Evolutionary conservation across 2,113 vertebrate species (phyloP).

Genomic region (Todiramphus saurophagus): DNA sequence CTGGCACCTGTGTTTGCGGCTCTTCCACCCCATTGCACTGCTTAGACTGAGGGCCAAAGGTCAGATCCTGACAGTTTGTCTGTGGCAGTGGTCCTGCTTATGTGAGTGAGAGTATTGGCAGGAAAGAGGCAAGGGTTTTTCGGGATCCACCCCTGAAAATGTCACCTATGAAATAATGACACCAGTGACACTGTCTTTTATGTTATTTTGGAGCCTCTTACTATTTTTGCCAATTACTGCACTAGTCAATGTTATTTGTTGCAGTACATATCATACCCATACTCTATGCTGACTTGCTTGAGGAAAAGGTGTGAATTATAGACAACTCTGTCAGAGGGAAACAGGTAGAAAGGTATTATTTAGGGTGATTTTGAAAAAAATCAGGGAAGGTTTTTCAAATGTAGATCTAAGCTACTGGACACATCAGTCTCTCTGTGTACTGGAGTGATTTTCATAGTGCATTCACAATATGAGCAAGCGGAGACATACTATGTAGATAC

Average conservation of each 20-base stretch:
- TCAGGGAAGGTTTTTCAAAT: not conserved
- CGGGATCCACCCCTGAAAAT: not conserved
- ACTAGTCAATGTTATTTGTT: not conserved
- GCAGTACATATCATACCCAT: accelerated
- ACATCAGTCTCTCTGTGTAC: not conserved
- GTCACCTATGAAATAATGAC: not conserved
- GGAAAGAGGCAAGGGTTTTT: not conserved
- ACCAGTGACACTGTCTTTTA: not conserved
- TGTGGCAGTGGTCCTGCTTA: not conserved
- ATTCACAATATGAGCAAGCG: accelerated
- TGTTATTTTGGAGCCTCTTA: not conserved
- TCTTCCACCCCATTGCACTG: slow-evolving; percentile 33
- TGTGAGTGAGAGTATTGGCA: not conserved
- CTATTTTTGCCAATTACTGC: not conserved
- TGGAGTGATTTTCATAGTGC: not conserved
- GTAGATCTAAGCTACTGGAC: not conserved
- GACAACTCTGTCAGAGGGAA: not conserved
- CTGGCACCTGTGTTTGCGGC: slow-evolving; percentile 61
- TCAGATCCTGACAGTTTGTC: not conserved
- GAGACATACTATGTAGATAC: not conserved
- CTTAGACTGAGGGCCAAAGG: slow-evolving; percentile 32
- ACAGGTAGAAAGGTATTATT: not conserved
- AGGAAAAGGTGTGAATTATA: not conserved
- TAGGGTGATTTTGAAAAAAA: not conserved
- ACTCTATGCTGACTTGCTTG: not conserved